phyloP scores from a whole-genome alignment of 2,888 invertebrate genomes.

The Tenthredo distinguenda region DNA sequence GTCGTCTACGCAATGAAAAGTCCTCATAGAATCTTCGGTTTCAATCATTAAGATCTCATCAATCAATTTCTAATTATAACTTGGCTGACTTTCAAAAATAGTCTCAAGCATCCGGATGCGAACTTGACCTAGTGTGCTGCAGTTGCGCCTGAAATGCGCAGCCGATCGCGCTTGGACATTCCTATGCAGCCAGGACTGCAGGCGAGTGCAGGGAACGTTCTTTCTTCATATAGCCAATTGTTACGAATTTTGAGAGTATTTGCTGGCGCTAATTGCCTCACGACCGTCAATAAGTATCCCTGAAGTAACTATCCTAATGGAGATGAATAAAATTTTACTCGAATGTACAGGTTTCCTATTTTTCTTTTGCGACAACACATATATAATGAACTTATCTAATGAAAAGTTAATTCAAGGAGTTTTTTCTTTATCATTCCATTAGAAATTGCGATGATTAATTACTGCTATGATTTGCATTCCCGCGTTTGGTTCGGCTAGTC shows the following conservation, averaged over 20 bases:
- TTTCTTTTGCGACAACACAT: neutral
- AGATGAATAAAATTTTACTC: too few species aligned
- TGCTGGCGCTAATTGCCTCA: neutral
- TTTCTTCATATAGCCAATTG: neutral
- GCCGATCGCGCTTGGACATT: neutral
- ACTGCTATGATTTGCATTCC: neutral
- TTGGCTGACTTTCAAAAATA: slow-evolving; percentile 34
- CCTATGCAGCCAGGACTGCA: neutral
- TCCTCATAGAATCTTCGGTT: neutral
- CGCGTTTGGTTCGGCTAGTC: neutral
- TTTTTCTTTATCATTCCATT: neutral
- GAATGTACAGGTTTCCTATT: neutral
- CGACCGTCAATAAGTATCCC: neutral
- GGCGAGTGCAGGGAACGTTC: neutral
- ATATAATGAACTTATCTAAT: neutral
- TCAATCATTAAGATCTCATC: neutral
- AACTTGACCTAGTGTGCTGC: slow-evolving; percentile 37
- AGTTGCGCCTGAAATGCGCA: slow-evolving; percentile 28
- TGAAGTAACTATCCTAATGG: neutral
- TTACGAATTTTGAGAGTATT: neutral
- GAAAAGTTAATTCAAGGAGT: neutral
- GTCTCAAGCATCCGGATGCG: slow-evolving; percentile 12
- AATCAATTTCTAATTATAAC: slow-evolving; percentile 29
- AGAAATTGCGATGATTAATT: neutral
- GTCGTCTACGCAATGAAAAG: neutral